Base-by-base conservation (phyloP, 2,797 vertebrate species). In the Anguilla pacifica region DNA sequence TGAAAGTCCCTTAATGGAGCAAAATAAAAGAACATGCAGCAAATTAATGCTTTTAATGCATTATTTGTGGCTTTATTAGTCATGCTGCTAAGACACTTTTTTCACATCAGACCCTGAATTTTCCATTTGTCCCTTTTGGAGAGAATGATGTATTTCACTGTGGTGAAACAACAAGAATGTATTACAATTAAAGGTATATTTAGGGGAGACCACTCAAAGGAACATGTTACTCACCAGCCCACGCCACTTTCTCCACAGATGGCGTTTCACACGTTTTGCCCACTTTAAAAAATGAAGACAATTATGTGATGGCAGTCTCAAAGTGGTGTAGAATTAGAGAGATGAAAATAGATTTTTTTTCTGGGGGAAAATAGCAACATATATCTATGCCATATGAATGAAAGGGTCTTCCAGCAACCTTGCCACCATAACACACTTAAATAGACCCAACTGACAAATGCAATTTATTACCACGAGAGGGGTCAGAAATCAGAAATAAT, bases 191-290 rank as follows among this genome's bases (percentile, higher is more conserved):
- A 61, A 61, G 13, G 57, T 22, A 61, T 61, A 61, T 81, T 82
- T 49, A 85, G 83, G 46, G 61, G 51, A 84, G 83, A 86, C 86
- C 83, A 89, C 28, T 83, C 67, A 1, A 13, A 85, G 46, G 51
- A 86, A 74, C 53, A 81, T 55, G 28, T 9, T 83, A 79, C 77
- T 31, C 55, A 79, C 83, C 57, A 35, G 55, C 67, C 57, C 81
- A 39, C 67, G 53, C 22, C n/a, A 31, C 79, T 57, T 22, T 22
- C 15, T 55, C 39, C 57, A 83, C 11, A 57, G 55, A 0, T 82
- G 46, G 61, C 17, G 53, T 72, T 86, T 55, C 43, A 70, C 11
- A 81, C 43, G 43, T 35, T 19, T 85, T 57, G 77, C 28, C 64
- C n/a, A 25, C 55, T 82, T 84, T 74, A 19, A 67, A 59, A 55